Percentiles rank a stretch among this genome's conserved stretches.
Conservation (phyloP, 1,140 invertebrate species). For the Drosophila pseudoananassae region DNA sequence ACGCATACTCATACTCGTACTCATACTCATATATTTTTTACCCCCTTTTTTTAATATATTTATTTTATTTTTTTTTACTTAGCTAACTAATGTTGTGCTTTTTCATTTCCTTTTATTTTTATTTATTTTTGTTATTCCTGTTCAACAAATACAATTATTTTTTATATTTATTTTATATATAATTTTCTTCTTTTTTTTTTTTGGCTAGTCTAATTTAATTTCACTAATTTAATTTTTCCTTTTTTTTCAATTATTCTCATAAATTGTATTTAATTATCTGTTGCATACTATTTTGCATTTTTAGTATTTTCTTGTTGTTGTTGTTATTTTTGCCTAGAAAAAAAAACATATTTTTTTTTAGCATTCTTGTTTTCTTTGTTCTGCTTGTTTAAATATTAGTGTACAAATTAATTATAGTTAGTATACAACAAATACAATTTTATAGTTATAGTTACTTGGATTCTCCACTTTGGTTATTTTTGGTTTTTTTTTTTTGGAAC, state of each 20-base stretch:
- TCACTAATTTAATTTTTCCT: constrained; percentile 36
- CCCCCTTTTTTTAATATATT: constrained; percentile 18
- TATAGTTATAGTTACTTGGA: constrained; percentile 68
- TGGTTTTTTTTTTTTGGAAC: constrained; percentile 22
- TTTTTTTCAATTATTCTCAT: constrained; percentile 37
- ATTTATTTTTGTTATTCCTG: constrained; percentile 15
- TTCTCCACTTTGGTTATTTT: constrained; percentile 28
- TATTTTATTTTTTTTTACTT: constrained; percentile 23
- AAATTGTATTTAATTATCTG: constrained; percentile 46
- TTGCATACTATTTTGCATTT: constrained; percentile 36
- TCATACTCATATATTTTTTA: constrained; percentile 13
- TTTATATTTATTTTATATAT: background rate
- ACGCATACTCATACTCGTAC: background rate
- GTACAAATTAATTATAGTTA: constrained; percentile 70
- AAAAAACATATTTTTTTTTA: constrained; percentile 20
- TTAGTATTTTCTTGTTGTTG: background rate
- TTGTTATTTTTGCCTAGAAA: constrained; percentile 36
- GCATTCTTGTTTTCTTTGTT: background rate
- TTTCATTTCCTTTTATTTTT: constrained; percentile 4
- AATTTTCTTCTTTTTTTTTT: constrained; percentile 16
- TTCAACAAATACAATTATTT: constrained; percentile 40
- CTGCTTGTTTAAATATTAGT: constrained; percentile 54
- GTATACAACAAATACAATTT: constrained; percentile 73
- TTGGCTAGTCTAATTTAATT: constrained; percentile 56
- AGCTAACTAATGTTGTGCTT: constrained; percentile 39